Conservation (phyloP, 2,888 invertebrate species). For the Scaeva pyrastri region DNA sequence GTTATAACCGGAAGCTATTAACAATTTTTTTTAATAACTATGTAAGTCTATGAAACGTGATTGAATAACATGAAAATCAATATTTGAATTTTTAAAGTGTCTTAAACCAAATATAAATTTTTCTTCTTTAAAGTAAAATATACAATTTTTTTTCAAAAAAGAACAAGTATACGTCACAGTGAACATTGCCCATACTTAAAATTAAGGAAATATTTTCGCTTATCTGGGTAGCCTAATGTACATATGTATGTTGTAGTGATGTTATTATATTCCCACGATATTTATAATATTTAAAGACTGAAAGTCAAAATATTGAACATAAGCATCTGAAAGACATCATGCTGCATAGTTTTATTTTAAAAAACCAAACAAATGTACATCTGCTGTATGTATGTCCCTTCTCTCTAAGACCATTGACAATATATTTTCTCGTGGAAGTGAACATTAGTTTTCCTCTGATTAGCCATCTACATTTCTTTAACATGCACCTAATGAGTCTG, state of each 20-base stretch:
- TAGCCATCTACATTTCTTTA: conserved; percentile 27
- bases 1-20: too few relatives aligned
- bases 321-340: neutral
- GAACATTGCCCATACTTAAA: too few relatives aligned
- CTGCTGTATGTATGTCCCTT: neutral
- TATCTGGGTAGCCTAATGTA: too few relatives aligned
- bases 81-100: too few relatives aligned
- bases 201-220: too few relatives aligned
- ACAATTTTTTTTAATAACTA: too few relatives aligned
- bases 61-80: too few relatives aligned
- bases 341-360: conserved; percentile 8
- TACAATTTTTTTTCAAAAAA: neutral
- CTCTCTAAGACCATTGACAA: neutral
- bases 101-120: too few relatives aligned
- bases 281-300: neutral
- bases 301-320: conserved; percentile 6
- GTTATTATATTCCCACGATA: neutral
- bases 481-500: neutral
- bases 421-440: conserved; percentile 43
- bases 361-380: neutral
- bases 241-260: neutral
- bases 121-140: too few relatives aligned
- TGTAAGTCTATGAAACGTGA: too few relatives aligned
- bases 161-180: conserved; percentile 20
- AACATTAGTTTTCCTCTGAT: conserved; percentile 52